These are phyloP conservation scores for Mycalesis mineus DNA, from an alignment of 2,888 invertebrate species.

Conservation along the genomic window DNA sequence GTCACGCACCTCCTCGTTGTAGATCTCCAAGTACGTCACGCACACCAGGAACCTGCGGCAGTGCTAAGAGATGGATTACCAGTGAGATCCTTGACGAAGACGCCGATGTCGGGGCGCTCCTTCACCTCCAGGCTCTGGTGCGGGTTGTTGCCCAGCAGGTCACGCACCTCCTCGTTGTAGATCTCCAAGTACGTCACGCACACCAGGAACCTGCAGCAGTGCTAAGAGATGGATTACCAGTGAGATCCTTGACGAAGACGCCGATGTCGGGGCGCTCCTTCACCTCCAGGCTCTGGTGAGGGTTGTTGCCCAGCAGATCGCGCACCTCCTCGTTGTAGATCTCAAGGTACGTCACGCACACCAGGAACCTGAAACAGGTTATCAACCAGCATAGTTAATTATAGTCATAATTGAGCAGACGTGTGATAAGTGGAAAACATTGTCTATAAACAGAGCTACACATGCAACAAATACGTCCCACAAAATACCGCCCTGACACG, in stretches of 20 bases:
- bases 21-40: slow-evolving; percentile 98
- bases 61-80: slow-evolving; percentile 62
- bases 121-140: slow-evolving; percentile 93
- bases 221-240: slow-evolving; percentile 74
- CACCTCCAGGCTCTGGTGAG: slow-evolving; percentile 90
- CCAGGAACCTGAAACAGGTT: slow-evolving; percentile 85
- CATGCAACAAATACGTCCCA: too few species aligned
- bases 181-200: slow-evolving; percentile 99
- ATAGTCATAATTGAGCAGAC: too few species aligned
- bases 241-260: slow-evolving; percentile 98
- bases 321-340: slow-evolving; percentile 99
- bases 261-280: slow-evolving; percentile 98
- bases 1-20: slow-evolving; percentile 99
- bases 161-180: slow-evolving; percentile 99
- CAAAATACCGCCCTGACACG: too few species aligned
- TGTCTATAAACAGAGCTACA: too few species aligned
- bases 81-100: slow-evolving; percentile 98
- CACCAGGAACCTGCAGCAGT: slow-evolving; percentile 87
- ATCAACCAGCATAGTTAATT: too few species aligned
- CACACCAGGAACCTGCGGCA: slow-evolving; percentile 91
- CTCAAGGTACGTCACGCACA: slow-evolving; percentile 98
- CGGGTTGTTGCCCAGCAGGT: slow-evolving; percentile 93
- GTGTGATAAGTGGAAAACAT: too few species aligned
- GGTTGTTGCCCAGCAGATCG: slow-evolving; percentile 94
- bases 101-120: slow-evolving; percentile 96